Conservation (phyloP, 2,797 vertebrate genomes). For the Myotis planiceps region DNA sequence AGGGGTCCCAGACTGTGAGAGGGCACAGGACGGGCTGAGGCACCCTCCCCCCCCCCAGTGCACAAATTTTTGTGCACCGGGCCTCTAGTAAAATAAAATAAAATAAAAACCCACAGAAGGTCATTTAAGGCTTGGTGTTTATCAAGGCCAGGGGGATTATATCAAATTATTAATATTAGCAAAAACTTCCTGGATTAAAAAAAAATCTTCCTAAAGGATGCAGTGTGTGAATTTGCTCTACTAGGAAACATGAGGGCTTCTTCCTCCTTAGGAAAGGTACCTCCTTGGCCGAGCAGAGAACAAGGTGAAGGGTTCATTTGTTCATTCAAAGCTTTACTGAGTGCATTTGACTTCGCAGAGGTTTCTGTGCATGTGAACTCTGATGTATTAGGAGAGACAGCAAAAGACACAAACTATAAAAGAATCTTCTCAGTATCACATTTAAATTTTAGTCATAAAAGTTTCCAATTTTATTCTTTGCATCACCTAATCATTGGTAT, state of each 20-base stretch:
- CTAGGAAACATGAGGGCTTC: background rate
- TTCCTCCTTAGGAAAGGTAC: background rate
- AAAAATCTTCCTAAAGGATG: background rate
- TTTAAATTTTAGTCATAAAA: background rate
- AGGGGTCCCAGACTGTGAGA: no score
- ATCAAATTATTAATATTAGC: background rate
- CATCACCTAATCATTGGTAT: background rate
- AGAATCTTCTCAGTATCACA: background rate
- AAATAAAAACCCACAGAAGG: background rate
- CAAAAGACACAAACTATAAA: background rate
- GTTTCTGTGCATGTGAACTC: background rate
- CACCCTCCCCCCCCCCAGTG: no score
- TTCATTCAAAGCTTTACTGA: background rate
- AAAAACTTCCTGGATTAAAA: background rate
- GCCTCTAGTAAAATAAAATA: no score
- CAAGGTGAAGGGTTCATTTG: background rate
- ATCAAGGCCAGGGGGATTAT: background rate
- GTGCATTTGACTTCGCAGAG: background rate
- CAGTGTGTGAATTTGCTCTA: background rate
- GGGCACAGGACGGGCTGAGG: no score
- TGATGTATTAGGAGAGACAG: background rate
- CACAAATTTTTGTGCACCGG: no score
- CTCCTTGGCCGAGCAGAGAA: background rate
- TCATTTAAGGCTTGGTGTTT: background rate
- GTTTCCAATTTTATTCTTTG: background rate